These are phyloP conservation scores for Enoplosus armatus DNA, from an alignment of 2,797 vertebrate genomes.

Conservation along the genomic window DNA sequence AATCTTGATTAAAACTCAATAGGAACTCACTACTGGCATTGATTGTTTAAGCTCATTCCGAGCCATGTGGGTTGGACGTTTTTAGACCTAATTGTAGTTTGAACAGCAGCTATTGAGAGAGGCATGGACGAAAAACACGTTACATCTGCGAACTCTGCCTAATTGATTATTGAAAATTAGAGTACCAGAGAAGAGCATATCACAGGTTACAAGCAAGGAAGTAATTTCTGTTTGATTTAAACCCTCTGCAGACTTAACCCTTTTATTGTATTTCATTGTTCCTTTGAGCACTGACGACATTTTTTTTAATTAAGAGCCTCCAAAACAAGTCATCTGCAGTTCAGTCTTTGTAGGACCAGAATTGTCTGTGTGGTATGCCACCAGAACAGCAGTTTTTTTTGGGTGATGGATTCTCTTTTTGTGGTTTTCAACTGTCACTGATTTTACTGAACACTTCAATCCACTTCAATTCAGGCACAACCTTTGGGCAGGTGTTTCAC, in stretches of 20 bases:
- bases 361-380: too few species aligned
- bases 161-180: slow-evolving; percentile 28
- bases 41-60: slow-evolving; percentile 65
- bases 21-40: slow-evolving; percentile 65
- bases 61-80: slow-evolving; percentile 41
- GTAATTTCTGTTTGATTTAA: slow-evolving; percentile 2
- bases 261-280: too few species aligned
- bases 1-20: slow-evolving; percentile 80
- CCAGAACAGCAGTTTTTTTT: too few species aligned
- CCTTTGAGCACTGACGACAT: too few species aligned
- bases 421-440: neutral
- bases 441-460: neutral
- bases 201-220: neutral
- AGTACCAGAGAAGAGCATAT: neutral
- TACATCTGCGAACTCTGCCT: slow-evolving; percentile 5
- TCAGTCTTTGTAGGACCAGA: too few species aligned
- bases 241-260: neutral
- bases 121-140: slow-evolving; percentile 27
- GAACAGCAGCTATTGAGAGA: slow-evolving; percentile 26
- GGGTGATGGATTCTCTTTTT: neutral
- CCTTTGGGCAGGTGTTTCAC: neutral
- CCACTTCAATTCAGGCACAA: neutral
- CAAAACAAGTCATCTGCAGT: too few species aligned
- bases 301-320: too few species aligned
- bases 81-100: slow-evolving; percentile 49